Evolutionary conservation across 2,797 vertebrate species (phyloP).

Genomic region (Myotis myotis): DNA sequence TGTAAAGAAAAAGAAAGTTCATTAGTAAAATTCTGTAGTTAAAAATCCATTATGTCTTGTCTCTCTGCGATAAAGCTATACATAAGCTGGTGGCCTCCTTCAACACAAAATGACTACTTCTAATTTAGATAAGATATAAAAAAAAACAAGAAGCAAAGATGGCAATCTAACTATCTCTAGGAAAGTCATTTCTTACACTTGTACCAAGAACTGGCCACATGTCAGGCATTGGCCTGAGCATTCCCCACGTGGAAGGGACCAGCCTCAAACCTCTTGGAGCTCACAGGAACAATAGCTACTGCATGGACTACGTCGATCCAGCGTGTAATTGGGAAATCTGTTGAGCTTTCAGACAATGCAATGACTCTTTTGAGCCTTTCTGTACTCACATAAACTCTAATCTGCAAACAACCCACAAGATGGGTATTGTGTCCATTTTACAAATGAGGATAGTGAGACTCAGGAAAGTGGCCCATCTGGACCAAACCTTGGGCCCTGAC

Average conservation of each 20-base stretch:
- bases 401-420: not conserved
- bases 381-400: not conserved
- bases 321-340: not conserved
- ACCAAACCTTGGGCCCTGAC: not conserved
- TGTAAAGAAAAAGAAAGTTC: not conserved
- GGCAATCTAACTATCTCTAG: not conserved
- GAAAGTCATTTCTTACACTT: not conserved
- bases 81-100: not conserved
- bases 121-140: not conserved
- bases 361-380: not conserved
- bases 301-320: fast-evolving
- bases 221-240: not conserved
- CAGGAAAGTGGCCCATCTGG: not conserved
- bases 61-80: not conserved
- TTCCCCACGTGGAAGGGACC: not conserved
- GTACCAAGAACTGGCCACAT: not conserved
- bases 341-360: not conserved
- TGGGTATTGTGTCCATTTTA: not conserved
- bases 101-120: not conserved
- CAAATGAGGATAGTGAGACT: not conserved
- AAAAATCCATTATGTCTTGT: not conserved
- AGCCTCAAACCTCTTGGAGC: not conserved
- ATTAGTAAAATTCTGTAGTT: constrained; percentile 10
- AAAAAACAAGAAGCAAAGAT: not conserved
- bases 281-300: not conserved